Conservation (phyloP, 2,113 vertebrate species). For the Mormoops blainvillei region DNA sequence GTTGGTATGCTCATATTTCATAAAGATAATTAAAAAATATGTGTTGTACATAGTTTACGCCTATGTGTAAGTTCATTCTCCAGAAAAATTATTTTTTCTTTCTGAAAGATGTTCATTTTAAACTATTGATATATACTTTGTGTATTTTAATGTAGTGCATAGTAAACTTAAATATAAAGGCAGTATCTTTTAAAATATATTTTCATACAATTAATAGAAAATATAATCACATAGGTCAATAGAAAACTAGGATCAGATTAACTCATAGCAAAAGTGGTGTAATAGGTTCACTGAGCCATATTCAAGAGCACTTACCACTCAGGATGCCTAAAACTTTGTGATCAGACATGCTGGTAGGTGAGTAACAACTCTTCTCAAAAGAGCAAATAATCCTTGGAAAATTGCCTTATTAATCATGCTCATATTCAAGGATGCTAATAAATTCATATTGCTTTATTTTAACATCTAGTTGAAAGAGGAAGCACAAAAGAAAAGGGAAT, state of each 20-base stretch:
- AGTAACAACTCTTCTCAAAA: neutral
- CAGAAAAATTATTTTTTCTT: constrained; percentile 1
- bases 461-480: neutral
- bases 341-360: neutral
- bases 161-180: neutral
- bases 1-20: neutral
- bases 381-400: neutral
- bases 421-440: neutral
- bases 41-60: neutral
- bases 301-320: neutral
- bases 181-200: neutral
- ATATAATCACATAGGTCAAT: neutral
- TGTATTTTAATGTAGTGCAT: neutral
- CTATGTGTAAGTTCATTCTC: neutral
- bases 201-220: neutral
- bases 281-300: neutral
- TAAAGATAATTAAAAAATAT: neutral
- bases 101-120: neutral
- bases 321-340: neutral
- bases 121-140: neutral
- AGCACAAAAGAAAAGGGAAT: neutral
- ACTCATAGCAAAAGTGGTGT: neutral
- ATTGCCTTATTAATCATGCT: neutral
- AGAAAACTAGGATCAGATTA: neutral
- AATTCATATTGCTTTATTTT: neutral